Base-by-base conservation (phyloP, 2,113 vertebrate genomes). In the Alectura lathami region DNA sequence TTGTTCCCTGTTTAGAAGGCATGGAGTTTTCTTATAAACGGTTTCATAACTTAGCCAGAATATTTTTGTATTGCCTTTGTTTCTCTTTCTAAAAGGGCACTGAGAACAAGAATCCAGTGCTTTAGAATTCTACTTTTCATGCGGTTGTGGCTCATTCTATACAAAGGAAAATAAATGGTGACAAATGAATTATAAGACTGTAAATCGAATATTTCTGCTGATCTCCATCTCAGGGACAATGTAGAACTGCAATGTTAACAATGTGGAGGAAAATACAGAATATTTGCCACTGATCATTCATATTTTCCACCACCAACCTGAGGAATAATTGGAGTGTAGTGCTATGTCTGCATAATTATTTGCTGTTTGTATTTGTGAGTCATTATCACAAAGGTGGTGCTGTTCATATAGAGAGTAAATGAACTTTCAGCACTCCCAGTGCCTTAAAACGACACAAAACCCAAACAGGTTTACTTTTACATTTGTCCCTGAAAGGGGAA, bases 181-280 rank as follows among this genome's bases (percentile, higher is more conserved):
- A 91, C 84, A 95, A 96, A 96, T 81, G 42, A 91, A 95, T 94
- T 95, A 79, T 72, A 91, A 91, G n/a, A 62, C 62, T 96, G 86
- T 95, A 97, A 97, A 97, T 95, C 78, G 77, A 67, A 23, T 68
- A 83, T 54, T 96, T 93, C 93, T 94, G 81, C 72, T 93, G 88
- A 89, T 96, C 92, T 72, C 32, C 24, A 62, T 72, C 60, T 89
- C 84, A 32, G 47, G 48, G 77, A 89, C 86, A 93, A 72, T 83
- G 56, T 10, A 11, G 83, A 93, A 54, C 9, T 68, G 87, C 76
- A 57, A 32, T 64, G 43, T 64, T 95, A 92, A 92, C 59, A 93
- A 83, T 88, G 6, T 50, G 57, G 54, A 92, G 88, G 48, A 70
- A 97, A 89, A 96, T 30, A n/a, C 36, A 47, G 83, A 89, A 88